Conservation (phyloP, 1,140 invertebrate species). For the Penaeus indicus region DNA sequence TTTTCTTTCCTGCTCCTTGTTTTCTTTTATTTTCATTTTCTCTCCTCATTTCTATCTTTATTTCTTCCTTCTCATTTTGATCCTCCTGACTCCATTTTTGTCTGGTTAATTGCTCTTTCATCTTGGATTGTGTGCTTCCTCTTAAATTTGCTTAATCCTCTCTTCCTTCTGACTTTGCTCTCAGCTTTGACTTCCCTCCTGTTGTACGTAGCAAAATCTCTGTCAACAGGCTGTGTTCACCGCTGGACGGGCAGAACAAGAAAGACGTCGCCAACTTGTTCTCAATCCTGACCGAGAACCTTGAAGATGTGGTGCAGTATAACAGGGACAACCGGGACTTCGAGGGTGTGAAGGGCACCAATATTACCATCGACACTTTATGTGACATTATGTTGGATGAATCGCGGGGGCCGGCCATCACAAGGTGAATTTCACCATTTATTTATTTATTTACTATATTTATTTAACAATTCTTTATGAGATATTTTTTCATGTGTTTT, state of each 20-base stretch:
- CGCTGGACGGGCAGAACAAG: constrained; percentile 76
- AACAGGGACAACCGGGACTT: constrained; percentile 90
- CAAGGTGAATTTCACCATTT: neutral
- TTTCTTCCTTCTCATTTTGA: no score
- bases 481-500: neutral
- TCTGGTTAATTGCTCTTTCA: no score
- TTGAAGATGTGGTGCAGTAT: constrained; percentile 88
- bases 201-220: neutral
- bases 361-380: constrained; percentile 84
- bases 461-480: neutral
- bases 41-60: no score
- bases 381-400: constrained; percentile 82
- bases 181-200: neutral
- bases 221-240: constrained; percentile 80
- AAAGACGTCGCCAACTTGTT: constrained; percentile 86
- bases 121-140: no score
- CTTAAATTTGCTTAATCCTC: no score
- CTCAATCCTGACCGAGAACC: constrained; percentile 82
- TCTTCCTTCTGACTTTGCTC: no score
- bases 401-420: neutral
- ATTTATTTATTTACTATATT: neutral
- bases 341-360: constrained; percentile 75
- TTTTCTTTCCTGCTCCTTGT: no score
- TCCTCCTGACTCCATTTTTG: no score
- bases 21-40: no score